phyloP scores from a whole-genome alignment of 2,113 vertebrate species.

The Bambusicola thoracicus region DNA sequence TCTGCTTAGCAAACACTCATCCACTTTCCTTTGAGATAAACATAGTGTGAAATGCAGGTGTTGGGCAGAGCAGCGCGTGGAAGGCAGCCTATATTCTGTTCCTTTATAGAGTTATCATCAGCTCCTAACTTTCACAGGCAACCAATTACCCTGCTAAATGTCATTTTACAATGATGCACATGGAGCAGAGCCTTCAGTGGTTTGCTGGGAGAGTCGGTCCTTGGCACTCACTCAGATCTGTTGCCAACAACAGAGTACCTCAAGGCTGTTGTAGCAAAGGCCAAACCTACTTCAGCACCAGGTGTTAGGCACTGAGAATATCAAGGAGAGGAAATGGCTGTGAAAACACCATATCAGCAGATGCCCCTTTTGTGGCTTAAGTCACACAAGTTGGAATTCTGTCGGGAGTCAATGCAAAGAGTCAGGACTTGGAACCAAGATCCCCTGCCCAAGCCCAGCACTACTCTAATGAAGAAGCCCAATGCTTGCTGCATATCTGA shows the following conservation, averaged over 20 bases:
- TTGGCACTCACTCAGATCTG: neutral
- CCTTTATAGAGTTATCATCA: neutral
- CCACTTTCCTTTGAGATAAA: neutral
- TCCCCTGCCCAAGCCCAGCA: neutral
- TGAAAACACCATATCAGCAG: neutral
- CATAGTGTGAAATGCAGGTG: neutral
- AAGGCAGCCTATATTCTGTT: neutral
- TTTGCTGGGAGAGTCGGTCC: neutral
- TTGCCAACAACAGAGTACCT: neutral
- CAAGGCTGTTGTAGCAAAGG: neutral
- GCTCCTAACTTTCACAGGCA: neutral
- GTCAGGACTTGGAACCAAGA: neutral
- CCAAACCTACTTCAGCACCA: neutral
- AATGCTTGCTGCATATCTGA: neutral
- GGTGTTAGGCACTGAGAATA: neutral
- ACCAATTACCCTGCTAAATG: neutral
- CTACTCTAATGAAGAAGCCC: neutral
- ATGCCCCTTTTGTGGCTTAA: neutral
- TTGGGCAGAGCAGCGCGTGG: fast-evolving
- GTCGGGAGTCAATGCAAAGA: neutral
- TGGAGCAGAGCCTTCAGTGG: neutral
- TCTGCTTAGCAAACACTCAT: neutral
- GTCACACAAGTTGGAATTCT: fast-evolving
- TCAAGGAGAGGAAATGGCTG: neutral
- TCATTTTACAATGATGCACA: neutral